These are phyloP conservation scores for Caradrina clavipalpis DNA, from an alignment of 2,888 invertebrate genomes.

Conservation along the genomic window DNA sequence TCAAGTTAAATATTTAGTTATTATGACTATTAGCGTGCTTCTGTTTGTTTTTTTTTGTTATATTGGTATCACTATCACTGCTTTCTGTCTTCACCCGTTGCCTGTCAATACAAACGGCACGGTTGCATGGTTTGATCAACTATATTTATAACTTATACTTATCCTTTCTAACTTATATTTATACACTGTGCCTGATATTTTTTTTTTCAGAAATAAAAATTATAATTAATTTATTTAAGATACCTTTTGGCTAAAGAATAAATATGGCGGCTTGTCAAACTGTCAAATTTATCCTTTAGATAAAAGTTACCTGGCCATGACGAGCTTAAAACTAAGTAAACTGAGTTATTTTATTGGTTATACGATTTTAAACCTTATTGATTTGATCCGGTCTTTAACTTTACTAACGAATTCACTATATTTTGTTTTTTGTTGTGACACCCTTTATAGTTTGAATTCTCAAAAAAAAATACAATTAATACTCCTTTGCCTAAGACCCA, in stretches of 20 bases:
- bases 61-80: slow-evolving; percentile 58
- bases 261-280: too few species aligned
- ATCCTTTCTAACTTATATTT: slow-evolving; percentile 14
- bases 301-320: too few species aligned
- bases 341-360: too few species aligned
- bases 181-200: slow-evolving; percentile 14
- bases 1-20: slow-evolving; percentile 51
- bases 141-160: slow-evolving; percentile 25
- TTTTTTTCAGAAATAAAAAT: slow-evolving; percentile 28
- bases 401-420: background rate
- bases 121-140: slow-evolving; percentile 66
- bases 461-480: too few species aligned
- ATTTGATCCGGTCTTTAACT: too few species aligned
- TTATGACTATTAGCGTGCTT: slow-evolving; percentile 76
- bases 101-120: slow-evolving; percentile 56
- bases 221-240: background rate
- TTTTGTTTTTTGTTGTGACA: background rate
- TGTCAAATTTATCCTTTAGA: too few species aligned
- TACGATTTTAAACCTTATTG: too few species aligned
- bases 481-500: too few species aligned
- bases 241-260: too few species aligned
- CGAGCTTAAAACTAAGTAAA: too few species aligned
- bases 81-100: slow-evolving; percentile 56
- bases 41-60: slow-evolving; percentile 78
- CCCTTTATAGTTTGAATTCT: background rate